Percentiles rank a stretch among this genome's conserved stretches.
Evolutionary conservation across 2,113 vertebrate species (phyloP).

Genomic region (Chaetura pelagica): DNA sequence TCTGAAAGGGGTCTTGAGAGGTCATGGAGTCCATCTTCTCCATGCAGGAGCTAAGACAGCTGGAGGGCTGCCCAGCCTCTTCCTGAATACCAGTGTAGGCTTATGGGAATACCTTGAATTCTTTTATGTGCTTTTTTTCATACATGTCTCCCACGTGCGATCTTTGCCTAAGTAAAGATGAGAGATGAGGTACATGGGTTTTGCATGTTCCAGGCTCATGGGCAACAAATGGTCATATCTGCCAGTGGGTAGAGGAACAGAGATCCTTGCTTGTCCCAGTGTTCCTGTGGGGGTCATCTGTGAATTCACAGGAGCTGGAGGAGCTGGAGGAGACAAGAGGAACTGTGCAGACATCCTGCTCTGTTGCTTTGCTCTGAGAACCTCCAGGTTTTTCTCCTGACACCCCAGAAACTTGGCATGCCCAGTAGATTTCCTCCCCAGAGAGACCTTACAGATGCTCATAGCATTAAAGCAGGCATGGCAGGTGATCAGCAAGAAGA

Average conservation of each 20-base stretch:
- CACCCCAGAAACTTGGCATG: background rate
- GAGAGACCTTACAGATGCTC: background rate
- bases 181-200: accelerated
- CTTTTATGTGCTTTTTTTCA: background rate
- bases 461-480: background rate
- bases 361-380: background rate
- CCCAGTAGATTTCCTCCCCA: background rate
- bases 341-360: accelerated
- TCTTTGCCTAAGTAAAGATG: background rate
- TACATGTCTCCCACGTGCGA: accelerated
- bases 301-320: background rate
- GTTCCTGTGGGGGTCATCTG: background rate
- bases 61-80: background rate
- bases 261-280: background rate
- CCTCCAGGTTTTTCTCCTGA: background rate
- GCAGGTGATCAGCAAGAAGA: background rate
- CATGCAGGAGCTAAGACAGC: background rate
- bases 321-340: background rate
- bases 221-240: background rate
- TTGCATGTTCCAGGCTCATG: background rate
- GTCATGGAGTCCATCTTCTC: background rate
- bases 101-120: background rate
- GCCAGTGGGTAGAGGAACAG: background rate
- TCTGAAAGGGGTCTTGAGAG: background rate
- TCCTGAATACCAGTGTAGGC: background rate